phyloP scores from a whole-genome alignment of 2,888 invertebrate species.

The Sthenelais limicola region DNA sequence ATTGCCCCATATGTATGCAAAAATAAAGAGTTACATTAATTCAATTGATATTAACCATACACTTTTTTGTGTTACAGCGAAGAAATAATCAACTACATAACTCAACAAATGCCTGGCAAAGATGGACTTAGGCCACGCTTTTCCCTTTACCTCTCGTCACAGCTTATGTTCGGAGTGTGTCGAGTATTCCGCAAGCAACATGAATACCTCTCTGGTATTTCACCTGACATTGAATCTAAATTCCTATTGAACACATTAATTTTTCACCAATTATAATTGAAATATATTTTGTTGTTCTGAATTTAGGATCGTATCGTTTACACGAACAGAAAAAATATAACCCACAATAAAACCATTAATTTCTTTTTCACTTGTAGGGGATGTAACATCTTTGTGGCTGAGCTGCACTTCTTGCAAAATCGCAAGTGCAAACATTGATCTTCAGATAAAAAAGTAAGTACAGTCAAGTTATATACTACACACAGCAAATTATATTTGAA shows the following conservation, averaged over 20 bases:
- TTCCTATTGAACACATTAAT: too few species aligned
- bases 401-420: neutral
- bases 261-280: too few species aligned
- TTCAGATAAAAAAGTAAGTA: conserved; percentile 8
- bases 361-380: neutral
- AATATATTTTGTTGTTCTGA: too few species aligned
- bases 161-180: conserved; percentile 60
- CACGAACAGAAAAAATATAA: neutral
- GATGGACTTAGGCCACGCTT: conserved; percentile 53
- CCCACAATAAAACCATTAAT: neutral
- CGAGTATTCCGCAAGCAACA: conserved; percentile 55
- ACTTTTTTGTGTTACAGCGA: conserved; percentile 48
- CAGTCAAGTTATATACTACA: too few species aligned
- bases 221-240: too few species aligned
- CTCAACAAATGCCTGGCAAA: conserved; percentile 43
- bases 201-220: conserved; percentile 57
- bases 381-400: neutral
- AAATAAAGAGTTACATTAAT: neutral
- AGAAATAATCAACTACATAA: conserved; percentile 56
- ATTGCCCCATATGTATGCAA: neutral
- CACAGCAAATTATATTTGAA: too few species aligned
- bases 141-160: conserved; percentile 60
- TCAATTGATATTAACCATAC: neutral
- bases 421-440: conserved; percentile 17
- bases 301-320: too few species aligned